Base-by-base conservation (phyloP, 2,797 vertebrate genomes). In the Gymnoscopelus braueri region DNA sequence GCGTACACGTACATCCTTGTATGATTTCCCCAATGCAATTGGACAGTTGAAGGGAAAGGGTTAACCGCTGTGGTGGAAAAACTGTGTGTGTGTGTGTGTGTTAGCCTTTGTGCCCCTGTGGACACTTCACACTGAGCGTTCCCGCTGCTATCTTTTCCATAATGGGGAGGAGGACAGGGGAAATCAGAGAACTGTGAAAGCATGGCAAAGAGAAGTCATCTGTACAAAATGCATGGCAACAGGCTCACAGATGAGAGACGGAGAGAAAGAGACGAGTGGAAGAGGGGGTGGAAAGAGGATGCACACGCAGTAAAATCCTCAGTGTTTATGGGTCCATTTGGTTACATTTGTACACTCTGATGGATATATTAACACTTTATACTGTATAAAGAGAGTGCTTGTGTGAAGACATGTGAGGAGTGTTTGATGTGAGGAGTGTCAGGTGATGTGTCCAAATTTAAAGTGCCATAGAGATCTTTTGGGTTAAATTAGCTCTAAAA, bases 11-110 rank as follows among this genome's bases (percentile, higher is more conserved):
- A 7, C n/a, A 63, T 63, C 39, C 79, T 71, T 77, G 60, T 77
- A 59, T 61, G 60, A 67, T 73, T 78, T 77, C 71, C 39, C 66
- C 61, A 56, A 69, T 68, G 65, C 75, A 64, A 67, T 39, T 74
- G 70, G 63, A 65, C 65, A 57, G 63, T 51, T 50, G 13, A 55
- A 19, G 12, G 62, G 55, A 62, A 56, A 69, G 55, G 53, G 67
- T 79, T 66, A 59, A 60, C 71, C 70, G 63, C 47, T 74, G 47
- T 77, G 57, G 69, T 73, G 62, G 73, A 77, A 76, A 65, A 60
- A 32, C 35, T 44, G 26, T 1, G 53, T 26, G 15, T 19, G 9
- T 4, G 12, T 2, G 9, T 13, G 39, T 10, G 39, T 44, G 39
- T 0, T 9, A 44, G 39, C 39, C 39, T 44, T 44, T 11, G n/a